Percentiles rank a stretch among this genome's conserved stretches.
Conservation (phyloP, 2,888 invertebrate species). For the Baronia brevicornis region DNA sequence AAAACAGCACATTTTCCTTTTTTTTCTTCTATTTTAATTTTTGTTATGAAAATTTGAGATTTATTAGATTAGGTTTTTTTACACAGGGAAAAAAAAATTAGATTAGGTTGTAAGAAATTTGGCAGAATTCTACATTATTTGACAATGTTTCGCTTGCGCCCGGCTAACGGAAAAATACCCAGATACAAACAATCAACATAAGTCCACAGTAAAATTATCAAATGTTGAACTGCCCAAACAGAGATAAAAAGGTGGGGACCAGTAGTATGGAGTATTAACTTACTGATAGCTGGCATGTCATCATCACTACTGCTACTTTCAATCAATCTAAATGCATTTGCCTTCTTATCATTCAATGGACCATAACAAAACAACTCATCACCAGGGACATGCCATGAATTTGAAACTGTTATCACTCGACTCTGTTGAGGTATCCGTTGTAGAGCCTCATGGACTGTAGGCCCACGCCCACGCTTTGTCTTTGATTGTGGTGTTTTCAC, state of each 20-base stretch:
- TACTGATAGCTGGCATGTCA: conserved; percentile 65
- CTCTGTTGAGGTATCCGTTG: conserved; percentile 71
- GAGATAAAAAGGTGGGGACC: background rate
- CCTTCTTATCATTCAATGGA: conserved; percentile 43
- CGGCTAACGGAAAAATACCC: no score
- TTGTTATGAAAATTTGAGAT: no score
- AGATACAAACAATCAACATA: no score
- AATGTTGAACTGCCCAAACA: background rate
- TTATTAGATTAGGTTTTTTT: no score
- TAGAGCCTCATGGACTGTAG: conserved; percentile 72
- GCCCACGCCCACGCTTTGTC: conserved; percentile 57
- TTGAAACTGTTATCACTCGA: conserved; percentile 44
- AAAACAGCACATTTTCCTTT: no score
- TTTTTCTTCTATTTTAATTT: no score
- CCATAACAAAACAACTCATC: conserved; percentile 62
- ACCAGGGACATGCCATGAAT: conserved; percentile 70
- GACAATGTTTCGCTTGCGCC: no score
- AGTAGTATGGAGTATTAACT: conserved; percentile 12
- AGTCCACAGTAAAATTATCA: no score
- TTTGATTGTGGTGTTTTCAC: conserved; percentile 38
- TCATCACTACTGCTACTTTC: conserved; percentile 66
- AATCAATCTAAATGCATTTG: conserved; percentile 38
- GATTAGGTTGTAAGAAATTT: no score
- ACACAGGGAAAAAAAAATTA: no score
- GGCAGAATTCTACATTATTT: no score